Evolutionary conservation across 1,140 invertebrate genomes (phyloP).

Genomic region (Drosophila saltans): DNA sequence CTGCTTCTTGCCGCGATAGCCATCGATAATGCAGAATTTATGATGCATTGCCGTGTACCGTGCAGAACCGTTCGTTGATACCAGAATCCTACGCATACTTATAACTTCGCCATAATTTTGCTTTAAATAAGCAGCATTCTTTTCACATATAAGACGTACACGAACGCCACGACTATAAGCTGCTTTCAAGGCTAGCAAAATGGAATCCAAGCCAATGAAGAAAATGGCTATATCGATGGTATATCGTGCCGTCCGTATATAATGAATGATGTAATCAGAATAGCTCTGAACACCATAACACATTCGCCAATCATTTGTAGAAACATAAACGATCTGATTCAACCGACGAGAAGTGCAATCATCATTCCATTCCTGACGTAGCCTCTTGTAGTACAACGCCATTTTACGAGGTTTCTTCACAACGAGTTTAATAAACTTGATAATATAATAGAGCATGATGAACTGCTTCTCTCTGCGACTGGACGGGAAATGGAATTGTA

Average conservation of each 20-base stretch:
- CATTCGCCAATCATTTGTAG: neutral
- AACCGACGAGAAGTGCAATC: constrained; percentile 1
- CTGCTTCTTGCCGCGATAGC: constrained; percentile 8
- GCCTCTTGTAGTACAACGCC: neutral
- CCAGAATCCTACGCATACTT: neutral
- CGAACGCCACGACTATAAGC: constrained; percentile 27
- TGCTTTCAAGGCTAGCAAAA: neutral
- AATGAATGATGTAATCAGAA: neutral
- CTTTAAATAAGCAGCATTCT: neutral
- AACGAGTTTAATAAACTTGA: constrained; percentile 33
- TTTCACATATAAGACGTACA: constrained; percentile 22
- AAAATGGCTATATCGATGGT: constrained; percentile 40
- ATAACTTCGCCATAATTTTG: neutral
- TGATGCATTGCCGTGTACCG: constrained; percentile 32
- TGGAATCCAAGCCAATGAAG: constrained; percentile 6
- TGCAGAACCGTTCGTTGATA: fast-evolving
- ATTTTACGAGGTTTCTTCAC: neutral
- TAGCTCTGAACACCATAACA: constrained; percentile 1
- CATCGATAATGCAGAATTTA: constrained; percentile 47
- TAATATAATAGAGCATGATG: constrained; percentile 36
- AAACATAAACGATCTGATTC: constrained; percentile 1
- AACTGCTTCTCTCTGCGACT: neutral
- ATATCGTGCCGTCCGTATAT: constrained; percentile 18
- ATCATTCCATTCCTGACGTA: constrained; percentile 15
- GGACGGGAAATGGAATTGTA: neutral